Evolutionary conservation across 2,113 vertebrate species (phyloP).

Genomic region (Mesoclemmys tuberculata): DNA sequence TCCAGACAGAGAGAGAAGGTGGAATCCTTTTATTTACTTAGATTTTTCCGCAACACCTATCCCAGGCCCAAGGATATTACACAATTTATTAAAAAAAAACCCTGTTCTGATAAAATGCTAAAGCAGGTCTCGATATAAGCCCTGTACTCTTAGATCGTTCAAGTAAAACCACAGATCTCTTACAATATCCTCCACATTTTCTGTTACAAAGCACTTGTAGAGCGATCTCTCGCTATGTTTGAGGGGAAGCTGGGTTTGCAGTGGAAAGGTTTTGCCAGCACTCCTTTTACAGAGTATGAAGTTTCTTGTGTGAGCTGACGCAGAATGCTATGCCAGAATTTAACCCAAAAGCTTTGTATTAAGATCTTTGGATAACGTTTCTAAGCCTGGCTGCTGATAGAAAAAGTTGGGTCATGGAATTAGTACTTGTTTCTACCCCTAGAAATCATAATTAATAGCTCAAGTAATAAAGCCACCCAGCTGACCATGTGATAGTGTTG

Average conservation of each 20-base stretch:
- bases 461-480: not conserved
- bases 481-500: not conserved
- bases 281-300: not conserved
- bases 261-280: not conserved
- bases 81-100: not conserved
- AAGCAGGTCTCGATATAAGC: not conserved
- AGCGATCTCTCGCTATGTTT: not conserved
- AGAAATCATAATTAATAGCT: conserved; percentile 19
- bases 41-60: not conserved
- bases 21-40: not conserved
- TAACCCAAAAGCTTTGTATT: not conserved
- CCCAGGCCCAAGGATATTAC: not conserved
- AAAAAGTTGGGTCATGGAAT: not conserved
- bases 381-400: not conserved
- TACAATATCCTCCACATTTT: not conserved
- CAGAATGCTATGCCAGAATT: not conserved
- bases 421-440: not conserved
- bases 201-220: not conserved
- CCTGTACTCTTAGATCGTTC: not conserved
- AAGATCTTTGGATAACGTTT: not conserved
- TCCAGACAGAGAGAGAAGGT: not conserved
- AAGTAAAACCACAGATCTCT: not conserved
- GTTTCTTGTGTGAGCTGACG: not conserved
- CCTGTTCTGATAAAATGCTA: not conserved
- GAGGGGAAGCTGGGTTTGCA: not conserved